Evolutionary conservation across 2,797 vertebrate species (phyloP).

Genomic region (Myotis vivesi): DNA sequence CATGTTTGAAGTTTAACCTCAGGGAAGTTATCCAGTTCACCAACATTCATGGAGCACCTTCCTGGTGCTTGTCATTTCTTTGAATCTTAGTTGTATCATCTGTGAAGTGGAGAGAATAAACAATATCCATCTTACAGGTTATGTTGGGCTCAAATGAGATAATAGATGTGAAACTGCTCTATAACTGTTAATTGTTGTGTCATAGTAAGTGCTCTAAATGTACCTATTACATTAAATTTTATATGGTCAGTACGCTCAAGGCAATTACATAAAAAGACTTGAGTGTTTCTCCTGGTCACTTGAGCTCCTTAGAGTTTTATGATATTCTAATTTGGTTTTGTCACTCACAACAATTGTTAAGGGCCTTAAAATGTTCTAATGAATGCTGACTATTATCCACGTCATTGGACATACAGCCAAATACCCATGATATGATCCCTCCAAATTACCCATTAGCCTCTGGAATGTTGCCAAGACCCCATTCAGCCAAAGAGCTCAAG

Average conservation of each 20-base stretch:
- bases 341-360: background rate
- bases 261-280: background rate
- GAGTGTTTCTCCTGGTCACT: constrained; percentile 10
- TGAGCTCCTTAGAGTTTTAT: constrained; percentile 7
- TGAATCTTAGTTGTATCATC: background rate
- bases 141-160: background rate
- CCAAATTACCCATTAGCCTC: constrained; percentile 39
- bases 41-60: background rate
- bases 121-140: background rate
- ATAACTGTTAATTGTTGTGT: background rate
- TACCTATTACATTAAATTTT: background rate
- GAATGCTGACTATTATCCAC: background rate
- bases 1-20: background rate
- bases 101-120: background rate
- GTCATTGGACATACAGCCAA: constrained; percentile 33
- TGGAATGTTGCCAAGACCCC: constrained; percentile 15
- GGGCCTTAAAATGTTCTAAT: constrained; percentile 7
- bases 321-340: constrained; percentile 36
- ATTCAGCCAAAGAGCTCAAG: background rate
- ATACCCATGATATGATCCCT: background rate
- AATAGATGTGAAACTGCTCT: background rate
- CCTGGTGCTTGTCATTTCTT: background rate
- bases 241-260: background rate
- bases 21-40: background rate
- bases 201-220: background rate